Conservation (phyloP, 2,888 invertebrate species). For the Tanaodytes sp. region DNA sequence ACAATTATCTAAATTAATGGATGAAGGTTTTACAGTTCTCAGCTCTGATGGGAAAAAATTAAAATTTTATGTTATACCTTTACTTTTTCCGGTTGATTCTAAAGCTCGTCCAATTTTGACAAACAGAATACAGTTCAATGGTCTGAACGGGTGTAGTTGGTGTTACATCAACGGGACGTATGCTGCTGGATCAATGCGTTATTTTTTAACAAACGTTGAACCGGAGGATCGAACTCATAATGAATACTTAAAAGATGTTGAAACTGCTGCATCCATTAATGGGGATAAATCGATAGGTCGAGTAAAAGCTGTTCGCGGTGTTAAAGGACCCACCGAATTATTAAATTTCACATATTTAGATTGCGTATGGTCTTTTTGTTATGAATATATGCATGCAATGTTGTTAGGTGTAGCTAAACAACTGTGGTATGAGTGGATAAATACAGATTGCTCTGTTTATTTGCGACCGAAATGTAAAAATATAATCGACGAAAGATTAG, state of each 20-base stretch:
- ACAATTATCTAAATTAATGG: conserved; percentile 5
- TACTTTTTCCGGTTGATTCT: conserved; percentile 16
- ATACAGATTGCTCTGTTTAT: no score
- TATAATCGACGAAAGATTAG: no score
- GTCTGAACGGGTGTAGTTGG: conserved; percentile 22
- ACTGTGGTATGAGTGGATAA: no score
- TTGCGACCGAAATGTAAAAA: no score
- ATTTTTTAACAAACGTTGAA: neutral
- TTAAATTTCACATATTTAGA: neutral
- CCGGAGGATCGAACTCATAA: conserved; percentile 7
- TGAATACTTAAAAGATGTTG: conserved; percentile 14
- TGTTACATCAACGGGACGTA: conserved; percentile 11
- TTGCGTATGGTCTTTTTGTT: neutral
- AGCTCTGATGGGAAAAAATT: neutral
- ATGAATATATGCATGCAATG: neutral
- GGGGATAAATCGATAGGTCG: no score
- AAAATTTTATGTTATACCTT: neutral
- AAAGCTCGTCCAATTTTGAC: conserved; percentile 29
- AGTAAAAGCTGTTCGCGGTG: no score
- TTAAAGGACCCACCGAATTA: no score
- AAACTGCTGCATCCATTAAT: neutral
- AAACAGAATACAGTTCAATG: conserved; percentile 16
- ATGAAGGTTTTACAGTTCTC: neutral
- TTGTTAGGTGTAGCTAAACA: neutral
- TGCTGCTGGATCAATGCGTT: neutral